Conservation (phyloP, 2,888 invertebrate genomes). For the Melipona beecheii region DNA sequence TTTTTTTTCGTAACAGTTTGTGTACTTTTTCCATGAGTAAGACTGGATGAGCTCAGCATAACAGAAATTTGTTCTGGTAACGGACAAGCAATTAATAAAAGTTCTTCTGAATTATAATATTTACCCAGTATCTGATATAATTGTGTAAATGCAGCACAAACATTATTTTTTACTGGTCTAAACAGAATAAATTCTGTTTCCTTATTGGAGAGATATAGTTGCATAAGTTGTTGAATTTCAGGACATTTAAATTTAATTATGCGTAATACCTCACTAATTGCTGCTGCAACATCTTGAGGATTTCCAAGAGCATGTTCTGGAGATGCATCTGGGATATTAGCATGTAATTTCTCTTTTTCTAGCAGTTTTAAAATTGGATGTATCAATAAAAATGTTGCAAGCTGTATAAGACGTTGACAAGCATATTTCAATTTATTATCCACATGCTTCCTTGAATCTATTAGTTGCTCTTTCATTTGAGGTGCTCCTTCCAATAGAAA, state of each 20-base stretch:
- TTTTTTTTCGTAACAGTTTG: slow-evolving; percentile 41
- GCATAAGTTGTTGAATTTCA: slow-evolving; percentile 94
- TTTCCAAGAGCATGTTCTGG: slow-evolving; percentile 88
- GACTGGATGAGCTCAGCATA: slow-evolving; percentile 92
- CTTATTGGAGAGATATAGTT: slow-evolving; percentile 96
- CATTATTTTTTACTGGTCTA: slow-evolving; percentile 96
- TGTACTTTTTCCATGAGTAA: slow-evolving; percentile 79
- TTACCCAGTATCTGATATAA: slow-evolving; percentile 91
- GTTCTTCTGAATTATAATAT: slow-evolving; percentile 93
- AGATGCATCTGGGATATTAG: slow-evolving; percentile 71
- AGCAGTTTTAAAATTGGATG: slow-evolving; percentile 91
- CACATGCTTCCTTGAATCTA: slow-evolving; percentile 98
- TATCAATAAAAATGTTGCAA: slow-evolving; percentile 90
- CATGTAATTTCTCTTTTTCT: slow-evolving; percentile 87
- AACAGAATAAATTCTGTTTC: slow-evolving; percentile 99
- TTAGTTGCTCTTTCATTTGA: slow-evolving; percentile 94
- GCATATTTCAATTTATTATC: slow-evolving; percentile 95
- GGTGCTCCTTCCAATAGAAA: slow-evolving; percentile 97
- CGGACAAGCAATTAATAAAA: slow-evolving; percentile 94
- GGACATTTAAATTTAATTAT: slow-evolving; percentile 92
- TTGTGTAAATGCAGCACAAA: slow-evolving; percentile 94
- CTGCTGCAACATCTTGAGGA: slow-evolving; percentile 89
- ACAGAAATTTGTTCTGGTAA: slow-evolving; percentile 97
- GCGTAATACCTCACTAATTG: slow-evolving; percentile 91
- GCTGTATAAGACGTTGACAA: slow-evolving; percentile 94